Evolutionary conservation across 2,113 vertebrate genomes (phyloP).

Genomic region (Plectropomus leopardus): DNA sequence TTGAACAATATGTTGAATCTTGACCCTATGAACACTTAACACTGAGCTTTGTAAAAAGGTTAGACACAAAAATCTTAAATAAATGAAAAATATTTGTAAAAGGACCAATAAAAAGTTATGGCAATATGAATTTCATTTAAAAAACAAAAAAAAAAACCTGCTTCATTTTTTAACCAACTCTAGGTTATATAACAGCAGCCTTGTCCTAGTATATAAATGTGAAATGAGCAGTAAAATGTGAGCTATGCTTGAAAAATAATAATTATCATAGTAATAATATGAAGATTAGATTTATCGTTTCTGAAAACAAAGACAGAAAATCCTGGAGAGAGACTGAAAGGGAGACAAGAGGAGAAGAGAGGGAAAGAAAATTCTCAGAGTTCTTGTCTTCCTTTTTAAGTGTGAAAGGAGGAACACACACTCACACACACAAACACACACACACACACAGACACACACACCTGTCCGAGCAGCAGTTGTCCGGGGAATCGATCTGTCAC

Average conservation of each 20-base stretch:
- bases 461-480: constrained; percentile 82
- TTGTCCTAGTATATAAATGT: neutral
- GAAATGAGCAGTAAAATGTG: neutral
- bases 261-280: neutral
- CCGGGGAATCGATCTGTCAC: constrained; percentile 73
- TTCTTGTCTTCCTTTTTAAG: constrained; percentile 65
- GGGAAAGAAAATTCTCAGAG: constrained; percentile 47
- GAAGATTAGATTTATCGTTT: neutral
- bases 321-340: neutral
- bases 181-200: neutral
- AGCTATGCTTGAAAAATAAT: neutral
- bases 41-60: too few relatives aligned
- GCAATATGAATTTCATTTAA: neutral
- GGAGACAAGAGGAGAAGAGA: constrained; percentile 7
- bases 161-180: too few relatives aligned
- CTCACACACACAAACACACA: constrained; percentile 46
- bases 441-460: constrained; percentile 63
- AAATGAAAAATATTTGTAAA: too few relatives aligned
- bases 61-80: neutral
- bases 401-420: constrained; percentile 57
- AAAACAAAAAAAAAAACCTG: too few relatives aligned
- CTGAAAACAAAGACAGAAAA: constrained; percentile 7
- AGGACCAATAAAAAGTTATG: too few relatives aligned
- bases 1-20: neutral
- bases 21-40: rapidly evolving